phyloP scores from a whole-genome alignment of 2,888 invertebrate genomes.

The Chymomyza caudatula region DNA sequence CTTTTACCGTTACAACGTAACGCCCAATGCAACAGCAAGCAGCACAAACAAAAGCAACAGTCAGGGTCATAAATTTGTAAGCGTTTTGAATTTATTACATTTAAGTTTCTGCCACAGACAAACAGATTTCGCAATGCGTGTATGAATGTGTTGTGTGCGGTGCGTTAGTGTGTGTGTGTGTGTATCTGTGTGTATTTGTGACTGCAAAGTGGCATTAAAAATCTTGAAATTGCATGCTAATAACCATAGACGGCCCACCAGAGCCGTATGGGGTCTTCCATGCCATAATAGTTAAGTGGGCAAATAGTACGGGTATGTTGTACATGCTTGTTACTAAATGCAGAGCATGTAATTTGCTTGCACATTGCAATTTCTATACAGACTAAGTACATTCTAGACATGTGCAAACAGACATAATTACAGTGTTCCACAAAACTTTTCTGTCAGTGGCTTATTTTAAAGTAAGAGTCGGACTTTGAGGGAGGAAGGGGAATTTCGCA shows the following conservation, averaged over 20 bases:
- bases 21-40: not conserved
- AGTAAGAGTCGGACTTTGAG: no score
- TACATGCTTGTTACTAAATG: slow-evolving; percentile 67
- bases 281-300: slow-evolving; percentile 51
- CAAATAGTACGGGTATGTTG: slow-evolving; percentile 51
- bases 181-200: slow-evolving; percentile 26
- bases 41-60: slow-evolving; percentile 1
- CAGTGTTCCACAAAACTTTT: not conserved
- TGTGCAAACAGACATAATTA: not conserved
- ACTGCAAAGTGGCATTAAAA: slow-evolving; percentile 57
- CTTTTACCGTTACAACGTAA: slow-evolving; percentile 9
- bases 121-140: slow-evolving; percentile 5
- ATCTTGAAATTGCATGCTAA: slow-evolving; percentile 67
- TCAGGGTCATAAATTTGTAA: slow-evolving; percentile 6
- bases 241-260: slow-evolving; percentile 47
- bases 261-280: not conserved
- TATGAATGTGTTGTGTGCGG: not conserved
- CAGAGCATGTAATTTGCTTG: slow-evolving; percentile 64
- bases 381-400: slow-evolving; percentile 7
- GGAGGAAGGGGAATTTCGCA: no score
- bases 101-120: not conserved
- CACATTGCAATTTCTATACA: slow-evolving; percentile 50
- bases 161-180: not conserved
- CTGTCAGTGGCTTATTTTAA: no score
- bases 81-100: slow-evolving; percentile 14